A percentile compares a stretch with the other conserved stretches of the same genome.
phyloP scores from a whole-genome alignment of 2,113 vertebrate species.

The Rhinoderma darwinii region DNA sequence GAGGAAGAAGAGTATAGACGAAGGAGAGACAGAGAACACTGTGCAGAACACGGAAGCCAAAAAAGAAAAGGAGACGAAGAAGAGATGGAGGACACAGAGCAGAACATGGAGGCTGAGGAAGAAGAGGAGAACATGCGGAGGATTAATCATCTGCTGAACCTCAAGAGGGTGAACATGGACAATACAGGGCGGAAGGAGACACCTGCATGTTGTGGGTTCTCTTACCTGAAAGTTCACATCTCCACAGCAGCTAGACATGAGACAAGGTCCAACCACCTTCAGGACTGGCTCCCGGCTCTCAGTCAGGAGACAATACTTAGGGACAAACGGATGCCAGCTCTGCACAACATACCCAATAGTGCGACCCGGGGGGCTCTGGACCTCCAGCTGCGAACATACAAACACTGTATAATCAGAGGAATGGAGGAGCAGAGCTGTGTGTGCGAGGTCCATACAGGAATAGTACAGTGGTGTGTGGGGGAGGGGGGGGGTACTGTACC shows the following conservation, averaged over 20 bases:
- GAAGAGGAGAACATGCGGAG: neutral
- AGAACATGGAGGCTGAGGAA: neutral
- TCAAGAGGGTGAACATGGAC: neutral
- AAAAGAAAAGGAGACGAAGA: too few relatives aligned
- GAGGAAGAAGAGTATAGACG: neutral
- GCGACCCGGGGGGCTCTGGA: conserved; percentile 85
- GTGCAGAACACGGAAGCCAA: neutral
- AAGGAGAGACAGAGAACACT: neutral
- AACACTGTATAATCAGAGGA: neutral
- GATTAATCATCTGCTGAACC: neutral
- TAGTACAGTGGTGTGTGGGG: neutral
- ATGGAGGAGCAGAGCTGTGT: neutral
- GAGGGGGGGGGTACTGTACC: conserved; percentile 66
- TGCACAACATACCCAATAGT: conserved; percentile 84
- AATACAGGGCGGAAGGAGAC: neutral
- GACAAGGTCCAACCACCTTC: conserved; percentile 44
- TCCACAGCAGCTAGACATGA: conserved; percentile 41
- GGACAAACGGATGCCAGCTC: conserved; percentile 86
- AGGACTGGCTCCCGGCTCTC: conserved; percentile 68
- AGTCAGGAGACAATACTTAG: conserved; percentile 83
- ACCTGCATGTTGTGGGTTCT: too few relatives aligned
- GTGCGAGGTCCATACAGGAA: neutral
- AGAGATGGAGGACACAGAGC: too few relatives aligned
- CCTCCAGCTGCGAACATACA: conserved; percentile 77
- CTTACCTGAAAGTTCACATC: conserved; percentile 49